These are phyloP conservation scores for Gasterosteus nipponicus DNA, from an alignment of 2,113 vertebrate species.

Conservation along the genomic window DNA sequence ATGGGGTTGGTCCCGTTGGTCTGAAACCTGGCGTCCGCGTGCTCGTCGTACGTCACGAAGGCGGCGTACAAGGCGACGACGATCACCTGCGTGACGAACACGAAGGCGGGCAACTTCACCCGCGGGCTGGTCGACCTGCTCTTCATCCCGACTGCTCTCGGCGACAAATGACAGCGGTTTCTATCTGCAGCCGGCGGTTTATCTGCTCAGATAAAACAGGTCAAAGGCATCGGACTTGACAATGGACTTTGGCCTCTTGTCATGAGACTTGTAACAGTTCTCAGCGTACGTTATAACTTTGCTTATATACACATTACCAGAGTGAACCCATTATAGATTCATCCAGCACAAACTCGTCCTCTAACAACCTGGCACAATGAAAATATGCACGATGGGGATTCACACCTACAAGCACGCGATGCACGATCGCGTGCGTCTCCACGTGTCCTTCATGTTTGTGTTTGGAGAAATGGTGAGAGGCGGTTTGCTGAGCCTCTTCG, in stretches of 20 bases:
- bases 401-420: neutral
- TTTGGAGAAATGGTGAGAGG: no score
- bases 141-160: constrained; percentile 67
- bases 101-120: constrained; percentile 75
- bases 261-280: constrained; percentile 24
- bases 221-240: constrained; percentile 25
- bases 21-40: constrained; percentile 59
- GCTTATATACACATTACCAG: no score
- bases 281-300: neutral
- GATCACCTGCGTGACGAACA: constrained; percentile 78
- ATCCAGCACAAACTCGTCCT: neutral
- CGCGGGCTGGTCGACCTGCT: constrained; percentile 44
- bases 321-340: neutral
- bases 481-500: no score
- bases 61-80: constrained; percentile 79
- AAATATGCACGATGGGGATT: neutral
- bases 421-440: no score
- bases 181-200: constrained; percentile 31
- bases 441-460: no score
- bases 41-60: constrained; percentile 83
- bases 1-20: constrained; percentile 62
- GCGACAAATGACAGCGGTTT: constrained; percentile 26
- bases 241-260: constrained; percentile 64
- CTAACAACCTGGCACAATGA: neutral
- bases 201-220: constrained; percentile 53